Evolutionary conservation across 2,888 invertebrate species (phyloP).

Genomic region (Onthophagus sagittarius): DNA sequence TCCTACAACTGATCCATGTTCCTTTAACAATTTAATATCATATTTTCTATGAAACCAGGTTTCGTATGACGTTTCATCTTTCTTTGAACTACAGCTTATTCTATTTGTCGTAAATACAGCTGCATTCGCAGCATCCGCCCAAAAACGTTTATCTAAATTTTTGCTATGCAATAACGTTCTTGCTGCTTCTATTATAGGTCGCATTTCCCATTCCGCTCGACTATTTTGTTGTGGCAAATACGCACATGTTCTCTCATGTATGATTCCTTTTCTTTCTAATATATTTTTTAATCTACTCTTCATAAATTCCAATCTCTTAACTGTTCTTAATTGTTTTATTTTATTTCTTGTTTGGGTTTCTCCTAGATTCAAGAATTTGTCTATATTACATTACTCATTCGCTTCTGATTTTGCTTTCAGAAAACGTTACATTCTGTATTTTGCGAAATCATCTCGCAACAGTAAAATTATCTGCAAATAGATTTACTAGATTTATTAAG

Average conservation of each 20-base stretch:
- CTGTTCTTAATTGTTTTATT: conserved; percentile 32
- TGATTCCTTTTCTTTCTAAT: conserved; percentile 22
- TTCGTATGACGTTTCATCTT: conserved; percentile 37
- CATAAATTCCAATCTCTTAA: conserved; percentile 35
- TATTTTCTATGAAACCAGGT: too few relatives aligned
- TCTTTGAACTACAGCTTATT: neutral
- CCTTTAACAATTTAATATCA: conserved; percentile 21
- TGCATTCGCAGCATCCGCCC: too few relatives aligned
- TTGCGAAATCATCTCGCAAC: conserved; percentile 27
- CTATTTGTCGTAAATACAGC: too few relatives aligned
- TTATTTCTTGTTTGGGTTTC: conserved; percentile 35
- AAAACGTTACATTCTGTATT: conserved; percentile 26
- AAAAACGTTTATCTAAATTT: conserved; percentile 26
- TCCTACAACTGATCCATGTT: conserved; percentile 28
- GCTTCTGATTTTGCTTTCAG: conserved; percentile 31
- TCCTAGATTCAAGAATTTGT: conserved; percentile 27
- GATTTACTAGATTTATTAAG: too few relatives aligned
- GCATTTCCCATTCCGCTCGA: conserved; percentile 38
- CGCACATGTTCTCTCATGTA: too few relatives aligned
- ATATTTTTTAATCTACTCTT: conserved; percentile 30
- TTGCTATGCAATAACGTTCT: conserved; percentile 33
- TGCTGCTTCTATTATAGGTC: conserved; percentile 37
- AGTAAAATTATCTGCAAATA: too few relatives aligned
- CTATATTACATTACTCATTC: neutral
- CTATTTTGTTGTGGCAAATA: conserved; percentile 44